Evolutionary conservation across 2,113 vertebrate species (phyloP).

Genomic region (Vicugna pacos): DNA sequence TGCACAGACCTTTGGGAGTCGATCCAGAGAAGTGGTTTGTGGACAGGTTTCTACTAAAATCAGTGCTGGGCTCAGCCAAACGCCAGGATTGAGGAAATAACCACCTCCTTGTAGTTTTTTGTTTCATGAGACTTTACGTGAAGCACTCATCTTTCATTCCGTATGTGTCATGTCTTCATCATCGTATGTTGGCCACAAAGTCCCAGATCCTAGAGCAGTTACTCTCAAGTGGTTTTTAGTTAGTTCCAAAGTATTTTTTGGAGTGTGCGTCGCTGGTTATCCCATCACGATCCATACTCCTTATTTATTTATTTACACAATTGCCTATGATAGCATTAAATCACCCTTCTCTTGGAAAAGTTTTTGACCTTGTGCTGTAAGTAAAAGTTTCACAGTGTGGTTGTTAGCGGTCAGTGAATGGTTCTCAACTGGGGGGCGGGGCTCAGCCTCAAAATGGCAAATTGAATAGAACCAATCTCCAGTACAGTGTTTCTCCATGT

Average conservation of each 20-base stretch:
- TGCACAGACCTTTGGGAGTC: not conserved
- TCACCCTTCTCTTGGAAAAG: slow-evolving; percentile 37
- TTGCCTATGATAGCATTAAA: slow-evolving; percentile 52
- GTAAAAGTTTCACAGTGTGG: not conserved
- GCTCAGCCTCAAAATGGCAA: not conserved
- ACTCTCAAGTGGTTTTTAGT: slow-evolving; percentile 75
- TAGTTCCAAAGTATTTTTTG: slow-evolving; percentile 45
- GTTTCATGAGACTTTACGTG: slow-evolving; percentile 65
- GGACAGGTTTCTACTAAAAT: not conserved
- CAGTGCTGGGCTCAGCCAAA: slow-evolving; percentile 12
- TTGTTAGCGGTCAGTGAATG: not conserved
- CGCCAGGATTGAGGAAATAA: not conserved
- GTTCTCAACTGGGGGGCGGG: not conserved
- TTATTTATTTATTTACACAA: slow-evolving; percentile 70
- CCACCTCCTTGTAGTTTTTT: not conserved
- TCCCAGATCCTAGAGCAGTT: slow-evolving; percentile 88
- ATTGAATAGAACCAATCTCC: not conserved
- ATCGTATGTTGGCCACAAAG: slow-evolving; percentile 80
- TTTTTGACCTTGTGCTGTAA: not conserved
- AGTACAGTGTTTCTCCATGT: not conserved
- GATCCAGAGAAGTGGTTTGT: not conserved
- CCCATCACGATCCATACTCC: slow-evolving; percentile 44
- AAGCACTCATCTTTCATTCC: slow-evolving; percentile 77
- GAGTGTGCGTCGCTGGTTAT: not conserved
- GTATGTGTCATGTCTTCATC: slow-evolving; percentile 77